These are phyloP conservation scores for Parnassius glacialis DNA, from an alignment of 2,888 invertebrate species.

Conservation along the genomic window DNA sequence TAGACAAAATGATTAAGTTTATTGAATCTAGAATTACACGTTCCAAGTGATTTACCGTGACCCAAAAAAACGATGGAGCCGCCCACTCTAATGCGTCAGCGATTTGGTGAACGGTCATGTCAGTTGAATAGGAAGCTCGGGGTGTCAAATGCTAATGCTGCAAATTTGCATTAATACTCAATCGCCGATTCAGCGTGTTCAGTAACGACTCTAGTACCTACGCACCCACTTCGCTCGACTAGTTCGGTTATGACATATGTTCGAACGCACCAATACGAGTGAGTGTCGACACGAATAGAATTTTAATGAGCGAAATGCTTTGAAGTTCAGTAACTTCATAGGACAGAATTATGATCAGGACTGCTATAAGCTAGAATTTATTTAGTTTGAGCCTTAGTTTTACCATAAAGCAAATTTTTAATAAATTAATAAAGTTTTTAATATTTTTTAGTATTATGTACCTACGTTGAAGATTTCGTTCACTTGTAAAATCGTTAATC, in stretches of 20 bases:
- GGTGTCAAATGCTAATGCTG: constrained; percentile 50
- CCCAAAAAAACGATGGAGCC: constrained; percentile 49
- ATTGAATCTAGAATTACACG: constrained; percentile 25
- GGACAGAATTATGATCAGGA: constrained; percentile 7
- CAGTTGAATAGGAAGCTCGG: constrained; percentile 38
- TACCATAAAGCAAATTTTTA: no score
- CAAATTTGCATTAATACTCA: constrained; percentile 64
- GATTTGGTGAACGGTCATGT: constrained; percentile 36
- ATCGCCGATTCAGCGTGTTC: constrained; percentile 63
- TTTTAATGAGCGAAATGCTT: constrained; percentile 42
- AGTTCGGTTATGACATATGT: constrained; percentile 76
- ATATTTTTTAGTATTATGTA: no score
- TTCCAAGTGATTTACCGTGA: constrained; percentile 43
- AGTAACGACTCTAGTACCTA: constrained; percentile 40
- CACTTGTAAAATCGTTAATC: no score
- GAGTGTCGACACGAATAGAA: constrained; percentile 47
- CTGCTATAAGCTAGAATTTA: background rate
- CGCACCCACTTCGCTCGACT: constrained; percentile 44
- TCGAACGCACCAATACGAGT: constrained; percentile 48
- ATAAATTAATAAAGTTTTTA: no score
- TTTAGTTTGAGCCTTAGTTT: background rate
- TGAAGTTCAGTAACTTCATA: constrained; percentile 14
- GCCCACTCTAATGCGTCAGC: constrained; percentile 48
- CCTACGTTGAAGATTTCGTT: no score
- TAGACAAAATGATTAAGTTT: no score